These are phyloP conservation scores for Gymnosoma rotundatum DNA, from an alignment of 2,888 invertebrate genomes.

Conservation along the genomic window DNA sequence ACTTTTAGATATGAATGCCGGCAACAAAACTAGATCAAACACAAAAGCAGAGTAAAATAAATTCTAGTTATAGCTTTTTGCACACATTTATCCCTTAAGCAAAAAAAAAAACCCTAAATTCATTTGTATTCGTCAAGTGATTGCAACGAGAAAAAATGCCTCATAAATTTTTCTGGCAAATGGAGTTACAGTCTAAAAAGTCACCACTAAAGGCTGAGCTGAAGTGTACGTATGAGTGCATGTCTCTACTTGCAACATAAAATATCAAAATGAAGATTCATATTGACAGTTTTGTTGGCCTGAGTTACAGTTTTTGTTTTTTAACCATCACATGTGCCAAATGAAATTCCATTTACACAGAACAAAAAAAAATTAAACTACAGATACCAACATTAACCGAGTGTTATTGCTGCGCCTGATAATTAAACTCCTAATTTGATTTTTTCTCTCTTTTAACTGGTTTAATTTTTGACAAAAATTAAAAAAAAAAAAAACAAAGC, in stretches of 20 bases:
- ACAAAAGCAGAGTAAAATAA: not conserved
- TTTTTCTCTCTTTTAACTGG: slow-evolving; percentile 8
- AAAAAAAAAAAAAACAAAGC: slow-evolving; percentile 38
- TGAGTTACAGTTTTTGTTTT: slow-evolving; percentile 34
- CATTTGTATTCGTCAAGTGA: slow-evolving; percentile 55
- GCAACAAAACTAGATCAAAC: slow-evolving; percentile 18
- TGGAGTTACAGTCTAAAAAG: slow-evolving; percentile 39
- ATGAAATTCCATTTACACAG: slow-evolving; percentile 30
- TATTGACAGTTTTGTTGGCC: slow-evolving; percentile 49
- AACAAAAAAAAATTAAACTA: slow-evolving; percentile 2
- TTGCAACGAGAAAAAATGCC: slow-evolving; percentile 18
- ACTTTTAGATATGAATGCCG: slow-evolving; percentile 34
- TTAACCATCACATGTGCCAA: slow-evolving; percentile 41
- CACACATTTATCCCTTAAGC: slow-evolving; percentile 29
- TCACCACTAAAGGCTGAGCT: slow-evolving; percentile 8
- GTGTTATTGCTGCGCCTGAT: slow-evolving; percentile 34
- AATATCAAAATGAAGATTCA: slow-evolving; percentile 57
- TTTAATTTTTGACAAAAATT: slow-evolving; percentile 47
- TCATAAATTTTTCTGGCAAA: slow-evolving; percentile 39
- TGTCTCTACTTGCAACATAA: slow-evolving; percentile 34
- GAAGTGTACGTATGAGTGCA: not conserved
- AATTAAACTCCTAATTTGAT: slow-evolving; percentile 56
- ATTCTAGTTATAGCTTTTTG: not conserved
- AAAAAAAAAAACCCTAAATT: slow-evolving; percentile 3
- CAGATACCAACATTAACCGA: slow-evolving; percentile 3